Conservation (phyloP, 1,140 invertebrate genomes). For the Drusus annulatus region DNA sequence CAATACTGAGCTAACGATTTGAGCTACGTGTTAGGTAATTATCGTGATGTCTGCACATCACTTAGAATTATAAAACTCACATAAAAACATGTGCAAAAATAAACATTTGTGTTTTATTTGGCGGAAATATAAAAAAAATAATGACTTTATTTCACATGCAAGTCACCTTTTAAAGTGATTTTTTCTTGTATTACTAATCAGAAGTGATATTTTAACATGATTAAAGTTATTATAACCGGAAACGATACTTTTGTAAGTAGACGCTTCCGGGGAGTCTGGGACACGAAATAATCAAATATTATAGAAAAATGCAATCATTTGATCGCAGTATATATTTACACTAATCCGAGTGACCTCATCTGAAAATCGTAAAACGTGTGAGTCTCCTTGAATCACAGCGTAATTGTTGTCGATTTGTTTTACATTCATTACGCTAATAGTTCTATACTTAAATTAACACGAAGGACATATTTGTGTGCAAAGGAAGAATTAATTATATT, state of each 20-base stretch:
- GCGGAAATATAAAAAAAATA: too few species aligned
- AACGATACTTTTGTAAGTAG: background rate
- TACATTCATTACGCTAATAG: background rate
- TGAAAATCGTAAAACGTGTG: conserved; percentile 1
- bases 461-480: too few species aligned
- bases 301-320: background rate
- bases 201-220: background rate
- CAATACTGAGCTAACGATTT: too few species aligned
- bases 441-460: background rate
- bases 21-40: too few species aligned
- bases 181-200: background rate
- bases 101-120: too few species aligned
- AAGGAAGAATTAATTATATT: too few species aligned
- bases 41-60: too few species aligned
- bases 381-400: background rate
- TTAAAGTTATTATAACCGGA: background rate
- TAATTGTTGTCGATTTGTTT: background rate
- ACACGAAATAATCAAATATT: background rate
- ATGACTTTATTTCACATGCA: background rate
- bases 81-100: too few species aligned
- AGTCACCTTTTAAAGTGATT: background rate
- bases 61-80: too few species aligned
- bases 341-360: background rate
- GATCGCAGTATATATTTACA: background rate
- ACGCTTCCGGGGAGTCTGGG: background rate